Percentiles rank a stretch among this genome's conserved stretches.
These are phyloP conservation scores for Smittia sp. DNA, from an alignment of 2,888 invertebrate genomes.

Conservation along the genomic window DNA sequence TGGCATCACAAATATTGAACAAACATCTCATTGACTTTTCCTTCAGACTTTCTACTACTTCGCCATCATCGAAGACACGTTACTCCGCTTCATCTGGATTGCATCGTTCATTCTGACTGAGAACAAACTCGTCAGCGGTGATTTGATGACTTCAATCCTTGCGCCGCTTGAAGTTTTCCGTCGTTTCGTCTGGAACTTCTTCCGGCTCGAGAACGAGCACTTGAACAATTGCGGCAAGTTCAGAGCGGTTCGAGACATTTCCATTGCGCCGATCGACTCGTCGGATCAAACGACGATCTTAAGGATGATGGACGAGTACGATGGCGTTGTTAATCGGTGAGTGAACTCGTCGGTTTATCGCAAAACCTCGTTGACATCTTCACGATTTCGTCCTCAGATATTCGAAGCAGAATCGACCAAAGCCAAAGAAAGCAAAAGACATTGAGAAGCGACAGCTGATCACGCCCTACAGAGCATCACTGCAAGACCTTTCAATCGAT, in stretches of 20 bases:
- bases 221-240: constrained; percentile 97
- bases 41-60: constrained; percentile 89
- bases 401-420: constrained; percentile 60
- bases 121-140: constrained; percentile 68
- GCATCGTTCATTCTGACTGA: constrained; percentile 81
- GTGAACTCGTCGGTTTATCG: neutral
- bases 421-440: constrained; percentile 61
- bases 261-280: constrained; percentile 89
- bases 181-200: constrained; percentile 98
- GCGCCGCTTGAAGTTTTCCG: constrained; percentile 86
- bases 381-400: constrained; percentile 50
- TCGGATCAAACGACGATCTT: constrained; percentile 87
- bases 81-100: constrained; percentile 92
- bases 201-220: constrained; percentile 98
- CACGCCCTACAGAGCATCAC: constrained; percentile 51
- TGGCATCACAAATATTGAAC: neutral
- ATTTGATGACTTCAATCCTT: constrained; percentile 79
- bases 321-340: constrained; percentile 77
- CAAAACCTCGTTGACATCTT: neutral
- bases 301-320: constrained; percentile 93
- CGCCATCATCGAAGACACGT: constrained; percentile 91
- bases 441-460: constrained; percentile 59
- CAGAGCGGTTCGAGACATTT: constrained; percentile 96
- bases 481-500: constrained; percentile 53
- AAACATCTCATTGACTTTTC: too few species aligned